These are phyloP conservation scores for Scolopax mira DNA, from an alignment of 2,113 vertebrate genomes.

Conservation along the genomic window DNA sequence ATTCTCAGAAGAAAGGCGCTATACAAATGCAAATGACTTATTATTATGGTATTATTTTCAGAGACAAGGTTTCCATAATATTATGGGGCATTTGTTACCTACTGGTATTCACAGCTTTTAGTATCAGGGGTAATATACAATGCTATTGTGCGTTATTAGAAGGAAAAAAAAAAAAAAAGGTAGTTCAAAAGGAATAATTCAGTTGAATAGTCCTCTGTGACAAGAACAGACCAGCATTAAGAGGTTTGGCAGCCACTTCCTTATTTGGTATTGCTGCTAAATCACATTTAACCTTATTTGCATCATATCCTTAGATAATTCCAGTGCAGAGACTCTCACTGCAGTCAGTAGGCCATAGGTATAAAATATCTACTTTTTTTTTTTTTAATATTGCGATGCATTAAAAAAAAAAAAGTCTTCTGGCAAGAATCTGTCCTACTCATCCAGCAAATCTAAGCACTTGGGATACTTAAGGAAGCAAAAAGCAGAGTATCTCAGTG, in stretches of 20 bases:
- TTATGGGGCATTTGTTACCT: not conserved
- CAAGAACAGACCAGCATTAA: not conserved
- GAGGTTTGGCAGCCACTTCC: not conserved
- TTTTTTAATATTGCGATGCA: not conserved
- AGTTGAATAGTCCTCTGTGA: not conserved
- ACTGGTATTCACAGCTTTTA: not conserved
- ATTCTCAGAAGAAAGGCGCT: not conserved
- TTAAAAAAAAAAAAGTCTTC: not conserved
- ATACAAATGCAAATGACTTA: conserved; percentile 3
- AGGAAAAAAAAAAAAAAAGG: not conserved
- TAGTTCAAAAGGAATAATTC: not conserved
- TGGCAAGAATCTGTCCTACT: not conserved
- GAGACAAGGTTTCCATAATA: conserved; percentile 26
- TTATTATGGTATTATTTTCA: conserved; percentile 5
- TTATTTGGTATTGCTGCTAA: not conserved
- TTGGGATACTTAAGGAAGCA: not conserved
- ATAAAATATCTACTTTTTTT: not conserved
- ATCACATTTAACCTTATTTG: not conserved
- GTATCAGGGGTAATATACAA: not conserved
- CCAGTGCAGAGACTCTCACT: not conserved
- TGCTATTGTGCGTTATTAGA: not conserved
- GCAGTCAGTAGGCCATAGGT: not conserved
- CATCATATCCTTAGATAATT: not conserved
- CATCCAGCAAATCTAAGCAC: not conserved
- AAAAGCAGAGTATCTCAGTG: not conserved